Evolutionary conservation across 2,797 vertebrate species (phyloP), one percentile per base, ranked within the genome.

Genomic region (Gouania willdenowi): DNA sequence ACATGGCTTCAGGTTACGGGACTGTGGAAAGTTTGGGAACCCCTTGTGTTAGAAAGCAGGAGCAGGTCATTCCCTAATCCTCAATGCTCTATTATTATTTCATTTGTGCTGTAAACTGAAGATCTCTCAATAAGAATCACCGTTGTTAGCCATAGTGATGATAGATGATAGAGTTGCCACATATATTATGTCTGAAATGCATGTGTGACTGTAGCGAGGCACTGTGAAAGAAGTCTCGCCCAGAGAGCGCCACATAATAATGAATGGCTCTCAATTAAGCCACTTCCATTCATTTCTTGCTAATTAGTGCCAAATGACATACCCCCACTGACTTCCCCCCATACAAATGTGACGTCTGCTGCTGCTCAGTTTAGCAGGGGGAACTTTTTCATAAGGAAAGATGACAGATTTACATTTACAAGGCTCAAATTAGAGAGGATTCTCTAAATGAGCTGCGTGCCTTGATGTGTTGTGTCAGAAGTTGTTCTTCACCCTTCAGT

Each of bases 401-500:
- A 17, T 19, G 18, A 24, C 7, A 40, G 29, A 28, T 47, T 42
- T 29, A 23, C 11, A 44, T 6, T 17, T 17, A n/a, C n/a, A n/a
- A n/a, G 17, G 24, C 19, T 33, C 22, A 8, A 2, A 15, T 26
- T 5, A 10, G 26, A 14, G 32, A 17, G 17, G 2, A 12, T 27
- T 38, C 26, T 15, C 37, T 52, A 55, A 61, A 76, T 69, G 19
- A 65, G 41, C 34, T 29, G 37, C 63, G 14, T 67, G 41, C 43
- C 36, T 35, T 51, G 51, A 45, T 69, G 23, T 73, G 65, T 58
- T 67, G 42, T 78, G 71, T 79, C 78, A 82, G 64, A 82, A 75
- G 68, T 75, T 68, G 77, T 82, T 86, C 81, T 81, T 74, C 75
- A 85, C 57, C 66, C 79, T 77, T 60, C 75, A 48, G 58, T 63